Conservation (phyloP, 2,113 vertebrate genomes). For the Galeopterus variegatus region DNA sequence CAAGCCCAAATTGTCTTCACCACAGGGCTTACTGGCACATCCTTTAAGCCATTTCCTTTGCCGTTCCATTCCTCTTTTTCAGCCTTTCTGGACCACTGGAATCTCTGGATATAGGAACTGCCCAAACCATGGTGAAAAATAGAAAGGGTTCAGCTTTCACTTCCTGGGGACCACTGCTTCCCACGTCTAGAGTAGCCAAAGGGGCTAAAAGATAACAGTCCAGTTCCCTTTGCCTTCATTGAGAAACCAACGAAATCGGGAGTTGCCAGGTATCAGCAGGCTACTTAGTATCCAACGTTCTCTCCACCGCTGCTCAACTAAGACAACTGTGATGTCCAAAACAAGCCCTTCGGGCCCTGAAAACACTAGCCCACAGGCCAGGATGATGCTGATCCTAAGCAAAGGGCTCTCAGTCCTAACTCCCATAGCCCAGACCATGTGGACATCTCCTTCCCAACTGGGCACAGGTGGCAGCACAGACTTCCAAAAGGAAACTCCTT, state of each 20-base stretch:
- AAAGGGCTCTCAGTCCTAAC: not conserved
- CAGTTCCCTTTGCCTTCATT: not conserved
- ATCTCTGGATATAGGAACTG: not conserved
- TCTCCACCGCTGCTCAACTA: not conserved
- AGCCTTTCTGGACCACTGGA: not conserved
- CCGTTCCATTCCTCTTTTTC: not conserved
- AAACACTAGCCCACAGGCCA: not conserved
- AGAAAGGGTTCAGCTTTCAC: not conserved
- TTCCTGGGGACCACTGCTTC: not conserved
- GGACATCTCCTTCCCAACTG: not conserved
- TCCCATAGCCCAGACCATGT: not conserved
- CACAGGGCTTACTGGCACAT: not conserved
- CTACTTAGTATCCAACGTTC: not conserved
- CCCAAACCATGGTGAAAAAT: not conserved
- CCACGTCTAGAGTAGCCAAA: not conserved
- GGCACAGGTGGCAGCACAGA: not conserved
- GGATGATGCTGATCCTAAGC: not conserved
- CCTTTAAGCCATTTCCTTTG: not conserved
- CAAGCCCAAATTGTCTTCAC: not conserved
- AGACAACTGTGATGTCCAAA: not conserved
- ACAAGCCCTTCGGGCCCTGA: not conserved
- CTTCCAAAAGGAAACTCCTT: slow-evolving; percentile 40
- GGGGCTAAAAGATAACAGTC: not conserved
- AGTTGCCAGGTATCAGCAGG: not conserved
- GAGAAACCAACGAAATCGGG: not conserved